A percentile compares a stretch with the other conserved stretches of the same genome.
Evolutionary conservation across 2,888 invertebrate genomes (phyloP).

Genomic region (Drosophila subsilvestris): DNA sequence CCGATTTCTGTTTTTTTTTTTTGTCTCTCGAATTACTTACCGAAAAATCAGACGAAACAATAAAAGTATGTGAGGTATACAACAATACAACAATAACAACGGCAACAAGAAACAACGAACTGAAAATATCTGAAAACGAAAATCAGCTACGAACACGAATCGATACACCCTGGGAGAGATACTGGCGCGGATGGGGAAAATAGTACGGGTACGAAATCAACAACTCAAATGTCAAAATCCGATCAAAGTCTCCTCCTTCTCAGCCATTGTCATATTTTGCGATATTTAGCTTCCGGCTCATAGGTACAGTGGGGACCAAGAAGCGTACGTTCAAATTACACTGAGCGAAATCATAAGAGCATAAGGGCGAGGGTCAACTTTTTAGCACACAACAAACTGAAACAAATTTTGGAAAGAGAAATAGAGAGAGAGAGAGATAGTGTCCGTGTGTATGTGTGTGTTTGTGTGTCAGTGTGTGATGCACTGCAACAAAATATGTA

Average conservation of each 20-base stretch:
- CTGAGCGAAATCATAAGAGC: conserved; percentile 42
- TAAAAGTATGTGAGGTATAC: conserved; percentile 51
- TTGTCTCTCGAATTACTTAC: conserved; percentile 57
- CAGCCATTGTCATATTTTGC: neutral
- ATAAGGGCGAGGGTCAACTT: conserved; percentile 13
- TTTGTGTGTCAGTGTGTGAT: conserved; percentile 27
- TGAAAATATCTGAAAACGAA: conserved; percentile 21
- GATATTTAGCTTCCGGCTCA: conserved; percentile 9
- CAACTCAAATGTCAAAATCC: conserved; percentile 25
- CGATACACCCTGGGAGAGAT: conserved; percentile 10
- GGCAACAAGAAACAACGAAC: conserved; percentile 37
- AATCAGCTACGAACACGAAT: conserved; percentile 28
- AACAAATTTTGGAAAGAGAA: conserved; percentile 14
- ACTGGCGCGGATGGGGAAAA: neutral
- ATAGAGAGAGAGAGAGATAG: conserved; percentile 8
- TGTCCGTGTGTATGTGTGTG: conserved; percentile 6
- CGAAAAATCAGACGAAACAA: conserved; percentile 63
- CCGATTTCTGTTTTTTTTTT: neutral
- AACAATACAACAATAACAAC: conserved; percentile 52
- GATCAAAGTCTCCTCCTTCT: conserved; percentile 6
- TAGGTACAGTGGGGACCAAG: conserved; percentile 22
- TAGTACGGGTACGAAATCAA: conserved; percentile 13
- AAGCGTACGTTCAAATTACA: conserved; percentile 39
- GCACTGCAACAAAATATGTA: conserved; percentile 18
- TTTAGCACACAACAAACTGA: conserved; percentile 36